These are phyloP conservation scores for Drepana falcataria DNA, from an alignment of 2,888 invertebrate species.

Conservation along the genomic window DNA sequence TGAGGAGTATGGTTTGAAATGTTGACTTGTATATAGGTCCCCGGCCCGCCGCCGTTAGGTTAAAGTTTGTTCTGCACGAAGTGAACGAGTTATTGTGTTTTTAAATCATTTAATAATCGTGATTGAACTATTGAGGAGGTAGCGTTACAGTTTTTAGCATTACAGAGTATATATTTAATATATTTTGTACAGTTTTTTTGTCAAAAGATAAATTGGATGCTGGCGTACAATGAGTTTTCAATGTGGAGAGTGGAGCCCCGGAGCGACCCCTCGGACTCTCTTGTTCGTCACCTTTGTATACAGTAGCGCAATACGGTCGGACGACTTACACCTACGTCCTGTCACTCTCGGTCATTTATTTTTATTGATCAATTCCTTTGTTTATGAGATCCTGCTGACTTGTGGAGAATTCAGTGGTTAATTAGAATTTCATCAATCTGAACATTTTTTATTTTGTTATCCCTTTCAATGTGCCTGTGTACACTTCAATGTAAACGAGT, in stretches of 20 bases:
- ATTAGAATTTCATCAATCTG: slow-evolving; percentile 74
- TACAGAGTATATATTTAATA: slow-evolving; percentile 80
- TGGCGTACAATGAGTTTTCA: slow-evolving; percentile 78
- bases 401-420: slow-evolving; percentile 75
- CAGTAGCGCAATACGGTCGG: slow-evolving; percentile 40
- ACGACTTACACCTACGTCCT: slow-evolving; percentile 34
- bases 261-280: slow-evolving; percentile 55
- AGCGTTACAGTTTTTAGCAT: slow-evolving; percentile 79
- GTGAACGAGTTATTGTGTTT: slow-evolving; percentile 76
- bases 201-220: slow-evolving; percentile 80
- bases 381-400: slow-evolving; percentile 74
- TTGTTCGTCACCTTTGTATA: slow-evolving; percentile 50
- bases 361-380: slow-evolving; percentile 73
- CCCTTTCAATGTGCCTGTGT: slow-evolving; percentile 72
- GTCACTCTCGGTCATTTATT: slow-evolving; percentile 43
- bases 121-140: slow-evolving; percentile 76
- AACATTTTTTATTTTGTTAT: slow-evolving; percentile 77
- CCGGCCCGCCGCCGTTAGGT: slow-evolving; percentile 49
- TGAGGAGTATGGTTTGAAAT: slow-evolving; percentile 65
- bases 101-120: slow-evolving; percentile 78
- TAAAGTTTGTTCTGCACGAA: slow-evolving; percentile 74
- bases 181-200: slow-evolving; percentile 80
- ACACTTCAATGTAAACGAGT: slow-evolving; percentile 62
- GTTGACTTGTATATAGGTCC: slow-evolving; percentile 73
- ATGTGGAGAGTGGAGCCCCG: slow-evolving; percentile 69